phyloP scores from a whole-genome alignment of 2,113 vertebrate species.

The Labeo rohita region DNA sequence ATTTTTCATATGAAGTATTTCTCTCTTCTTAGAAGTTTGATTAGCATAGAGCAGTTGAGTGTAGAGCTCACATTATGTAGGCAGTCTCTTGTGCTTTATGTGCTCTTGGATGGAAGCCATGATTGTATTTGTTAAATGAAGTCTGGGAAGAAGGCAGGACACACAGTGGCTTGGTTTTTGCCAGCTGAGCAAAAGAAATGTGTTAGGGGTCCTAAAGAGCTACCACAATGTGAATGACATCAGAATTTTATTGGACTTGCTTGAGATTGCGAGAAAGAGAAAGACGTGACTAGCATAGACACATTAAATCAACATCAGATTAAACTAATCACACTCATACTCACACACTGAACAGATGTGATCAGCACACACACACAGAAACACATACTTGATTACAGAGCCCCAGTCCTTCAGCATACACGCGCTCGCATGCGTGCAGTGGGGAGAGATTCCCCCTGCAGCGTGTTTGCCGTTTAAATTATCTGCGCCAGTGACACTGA shows the following conservation, averaged over 20 bases:
- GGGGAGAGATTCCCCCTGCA: conserved; percentile 42
- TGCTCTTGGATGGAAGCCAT: conserved; percentile 36
- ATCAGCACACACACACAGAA: not conserved
- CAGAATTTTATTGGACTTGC: not conserved
- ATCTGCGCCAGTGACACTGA: conserved; percentile 65
- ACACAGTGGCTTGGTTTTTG: not conserved
- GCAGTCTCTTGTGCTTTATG: conserved; percentile 27
- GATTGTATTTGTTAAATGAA: conserved; percentile 39
- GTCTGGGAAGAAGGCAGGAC: conserved; percentile 17
- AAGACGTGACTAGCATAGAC: conserved; percentile 24
- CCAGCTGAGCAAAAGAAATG: conserved; percentile 20
- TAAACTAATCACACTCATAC: conserved; percentile 4
- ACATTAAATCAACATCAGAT: conserved; percentile 12
- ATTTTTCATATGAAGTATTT: conserved; percentile 31
- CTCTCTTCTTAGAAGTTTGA: conserved; percentile 21
- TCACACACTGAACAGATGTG: not conserved
- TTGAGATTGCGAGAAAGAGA: conserved; percentile 13
- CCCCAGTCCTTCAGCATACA: not conserved
- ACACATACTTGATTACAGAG: not conserved
- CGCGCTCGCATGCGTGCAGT: not conserved
- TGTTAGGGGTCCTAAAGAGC: conserved; percentile 22
- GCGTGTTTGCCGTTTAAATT: conserved; percentile 66
- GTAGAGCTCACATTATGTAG: not conserved
- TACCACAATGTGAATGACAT: conserved; percentile 5
- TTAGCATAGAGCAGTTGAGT: conserved; percentile 11